Evolutionary conservation across 1,140 invertebrate genomes (phyloP), one percentile per base, ranked within the genome.

Genomic region (Oedothorax gibbosus): DNA sequence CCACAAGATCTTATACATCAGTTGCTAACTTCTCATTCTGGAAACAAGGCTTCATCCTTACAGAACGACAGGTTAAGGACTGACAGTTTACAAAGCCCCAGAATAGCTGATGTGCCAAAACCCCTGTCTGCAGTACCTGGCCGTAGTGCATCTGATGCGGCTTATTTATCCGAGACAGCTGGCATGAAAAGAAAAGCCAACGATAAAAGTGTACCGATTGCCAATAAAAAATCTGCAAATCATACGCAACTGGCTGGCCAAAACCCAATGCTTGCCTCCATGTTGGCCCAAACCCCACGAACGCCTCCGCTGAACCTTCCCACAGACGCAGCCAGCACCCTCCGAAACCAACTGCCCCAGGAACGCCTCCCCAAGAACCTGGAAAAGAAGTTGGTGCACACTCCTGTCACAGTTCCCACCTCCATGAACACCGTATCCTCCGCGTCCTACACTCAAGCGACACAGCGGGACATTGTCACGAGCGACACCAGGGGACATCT

Each of bases 211-310:
- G 18, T 49, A 56, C 35, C 50, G 50, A 21, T 21, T 2, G 35
- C 35, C 79, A 72, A 8, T 35, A 49, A 84, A 84, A 76, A 84
- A 72, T 20, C 50, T 18, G 57, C 56, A 21, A 79, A 75, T 51
- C 78, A 81, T 81, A 68, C 77, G 20, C 85, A 87, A 50, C 68
- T 88, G 68, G 88, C 88, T 62, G 84, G 83, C 50, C 86, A 86
- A 53, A 88, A 88, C 80, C 88, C 88, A 49, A 88, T 88, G 88
- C 69, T 88, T n/a, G 87, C 87, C 9, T 86, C 85, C 21, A 88
- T 88, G 88, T 83, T 88, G 53, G 87, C 88, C 51, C 83, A 87
- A 64, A 88, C 88, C 14, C 86, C 88, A 6, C 83, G 50, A 56
- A 71, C 85, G 7, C 54, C 86, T 18, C 73, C 85, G 14, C n/a